Base-by-base conservation (phyloP, 2,797 vertebrate species). In the Helarctos malayanus region DNA sequence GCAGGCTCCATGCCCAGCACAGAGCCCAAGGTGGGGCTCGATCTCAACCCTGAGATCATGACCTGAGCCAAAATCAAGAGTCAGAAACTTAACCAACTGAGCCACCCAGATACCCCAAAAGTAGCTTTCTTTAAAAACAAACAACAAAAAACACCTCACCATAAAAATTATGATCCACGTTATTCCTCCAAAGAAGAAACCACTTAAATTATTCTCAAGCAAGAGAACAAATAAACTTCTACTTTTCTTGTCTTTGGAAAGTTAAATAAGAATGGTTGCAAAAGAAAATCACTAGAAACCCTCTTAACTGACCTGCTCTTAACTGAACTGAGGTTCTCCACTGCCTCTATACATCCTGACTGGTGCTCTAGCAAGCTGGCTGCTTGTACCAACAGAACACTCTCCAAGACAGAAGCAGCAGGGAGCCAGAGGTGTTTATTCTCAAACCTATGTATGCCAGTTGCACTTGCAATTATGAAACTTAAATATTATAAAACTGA, bases 141-240 rank as follows among this genome's bases (percentile, higher is more conserved):
- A 57, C 13, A 35, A 68, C 32, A 25, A 71, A 35, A 52, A 61
- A 41, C n/a, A 84, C 7, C 8, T 69, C 29, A 81, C 13, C 56
- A 59, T 80, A 85, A 65, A 52, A 79, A 92, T 54, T 57, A 79
- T 59, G 7, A 94, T 56, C 69, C 27, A 68, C 2, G 5, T 52
- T 85, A 23, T 59, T 89, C 18, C 32, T 47, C 63, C n/a, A 41
- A 38, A 94, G 84, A 56, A 54, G 59, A 84, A 81, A 95, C 27
- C 59, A 88, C 27, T 88, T 73, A 78, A 94, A 61, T 88, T 96
- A 96, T 65, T 97, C 35, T 93, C 29, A 49, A 4, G 6, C 52
- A 96, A 94, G 45, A 92, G 27, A 80, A 47, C 18, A 61, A 82
- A 65, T 59, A 88, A 78, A 61, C 9, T 45, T 76, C 59, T 78